Evolutionary conservation across 2,113 vertebrate genomes (phyloP).

Genomic region (Copsychus sechellarum): DNA sequence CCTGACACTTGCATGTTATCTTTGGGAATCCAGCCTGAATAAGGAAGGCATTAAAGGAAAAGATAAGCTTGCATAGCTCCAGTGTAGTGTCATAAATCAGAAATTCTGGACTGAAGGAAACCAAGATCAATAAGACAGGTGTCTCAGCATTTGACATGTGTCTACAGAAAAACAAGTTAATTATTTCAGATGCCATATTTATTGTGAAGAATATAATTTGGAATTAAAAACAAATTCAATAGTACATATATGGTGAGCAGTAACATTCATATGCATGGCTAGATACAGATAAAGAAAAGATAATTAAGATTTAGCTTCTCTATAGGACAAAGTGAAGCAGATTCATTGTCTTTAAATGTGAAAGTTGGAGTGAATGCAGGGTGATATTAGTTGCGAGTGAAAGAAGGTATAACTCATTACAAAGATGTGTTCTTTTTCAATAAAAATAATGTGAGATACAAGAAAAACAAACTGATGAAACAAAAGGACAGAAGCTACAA

Average conservation of each 20-base stretch:
- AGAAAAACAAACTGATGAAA: slow-evolving; percentile 2
- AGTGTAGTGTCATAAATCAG: neutral
- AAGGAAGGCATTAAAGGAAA: slow-evolving; percentile 10
- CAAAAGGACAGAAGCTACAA: slow-evolving; percentile 12
- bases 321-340: slow-evolving; percentile 65
- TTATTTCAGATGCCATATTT: slow-evolving; percentile 40
- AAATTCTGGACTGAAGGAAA: slow-evolving; percentile 16
- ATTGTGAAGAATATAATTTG: slow-evolving; percentile 28
- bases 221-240: slow-evolving; percentile 59
- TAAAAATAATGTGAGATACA: neutral
- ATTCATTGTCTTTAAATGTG: slow-evolving; percentile 65
- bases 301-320: slow-evolving; percentile 68
- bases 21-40: slow-evolving; percentile 36
- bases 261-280: slow-evolving; percentile 58
- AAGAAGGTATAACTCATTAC: neutral
- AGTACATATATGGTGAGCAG: slow-evolving; percentile 44
- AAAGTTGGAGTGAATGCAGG: slow-evolving; percentile 21
- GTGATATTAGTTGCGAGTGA: slow-evolving; percentile 19
- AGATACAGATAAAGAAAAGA: slow-evolving; percentile 52
- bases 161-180: slow-evolving; percentile 31
- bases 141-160: slow-evolving; percentile 14
- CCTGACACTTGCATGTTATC: slow-evolving; percentile 37
- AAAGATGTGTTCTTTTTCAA: neutral
- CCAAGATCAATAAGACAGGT: neutral
- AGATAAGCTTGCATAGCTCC: neutral